Conservation (phyloP, 2,888 invertebrate genomes). For the Uropetala carovei region DNA sequence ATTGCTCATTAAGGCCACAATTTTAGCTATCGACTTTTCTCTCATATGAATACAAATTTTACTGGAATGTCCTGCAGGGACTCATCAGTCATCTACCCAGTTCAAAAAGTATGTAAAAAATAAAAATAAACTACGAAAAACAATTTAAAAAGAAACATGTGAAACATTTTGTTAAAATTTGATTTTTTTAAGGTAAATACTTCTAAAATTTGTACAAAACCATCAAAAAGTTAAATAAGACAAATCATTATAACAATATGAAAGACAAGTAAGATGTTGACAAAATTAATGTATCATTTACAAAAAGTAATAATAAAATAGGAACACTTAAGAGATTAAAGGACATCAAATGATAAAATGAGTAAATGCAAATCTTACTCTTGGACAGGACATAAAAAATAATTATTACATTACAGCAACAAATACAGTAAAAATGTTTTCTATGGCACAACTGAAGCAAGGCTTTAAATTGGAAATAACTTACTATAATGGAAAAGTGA, state of each 20-base stretch:
- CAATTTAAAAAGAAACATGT: neutral
- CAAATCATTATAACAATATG: too few relatives aligned
- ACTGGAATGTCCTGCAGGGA: too few relatives aligned
- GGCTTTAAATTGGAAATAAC: neutral
- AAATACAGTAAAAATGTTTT: neutral
- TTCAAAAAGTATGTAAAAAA: neutral
- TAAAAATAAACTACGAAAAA: neutral
- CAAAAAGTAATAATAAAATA: too few relatives aligned
- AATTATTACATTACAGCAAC: neutral
- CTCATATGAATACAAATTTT: neutral
- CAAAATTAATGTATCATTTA: too few relatives aligned
- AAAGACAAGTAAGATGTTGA: too few relatives aligned
- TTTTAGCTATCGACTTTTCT: neutral
- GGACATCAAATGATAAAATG: neutral
- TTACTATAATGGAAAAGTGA: neutral
- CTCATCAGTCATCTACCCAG: too few relatives aligned
- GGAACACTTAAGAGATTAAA: too few relatives aligned
- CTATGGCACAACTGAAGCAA: neutral
- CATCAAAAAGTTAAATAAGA: neutral
- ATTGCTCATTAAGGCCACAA: slow-evolving; percentile 25
- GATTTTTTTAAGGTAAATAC: neutral
- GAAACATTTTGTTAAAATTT: neutral
- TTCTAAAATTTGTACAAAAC: neutral
- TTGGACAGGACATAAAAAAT: neutral
- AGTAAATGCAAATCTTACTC: neutral